Evolutionary conservation across 2,797 vertebrate species (phyloP).

Genomic region (Oceanodroma leucorhoa): DNA sequence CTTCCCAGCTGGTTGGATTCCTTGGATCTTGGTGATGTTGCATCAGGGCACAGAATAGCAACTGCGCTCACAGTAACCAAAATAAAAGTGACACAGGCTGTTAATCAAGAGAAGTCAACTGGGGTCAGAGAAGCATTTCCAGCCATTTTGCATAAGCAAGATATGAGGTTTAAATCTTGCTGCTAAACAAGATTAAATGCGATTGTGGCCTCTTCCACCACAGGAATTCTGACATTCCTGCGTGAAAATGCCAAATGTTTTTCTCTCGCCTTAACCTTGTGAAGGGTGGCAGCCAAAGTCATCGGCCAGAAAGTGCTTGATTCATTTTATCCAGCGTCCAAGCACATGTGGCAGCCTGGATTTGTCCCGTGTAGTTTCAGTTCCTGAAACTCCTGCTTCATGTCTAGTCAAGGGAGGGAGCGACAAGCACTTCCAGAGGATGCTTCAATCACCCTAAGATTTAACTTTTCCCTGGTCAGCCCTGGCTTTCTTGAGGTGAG

Average conservation of each 20-base stretch:
- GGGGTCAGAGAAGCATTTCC: neutral
- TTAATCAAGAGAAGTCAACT: conserved; percentile 4
- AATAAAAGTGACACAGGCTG: conserved; percentile 15
- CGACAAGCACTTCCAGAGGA: neutral
- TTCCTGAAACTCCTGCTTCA: neutral
- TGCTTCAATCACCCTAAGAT: neutral
- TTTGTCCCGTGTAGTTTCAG: neutral
- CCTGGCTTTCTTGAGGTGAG: neutral
- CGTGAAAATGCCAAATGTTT: neutral
- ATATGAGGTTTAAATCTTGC: neutral
- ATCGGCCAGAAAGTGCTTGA: neutral
- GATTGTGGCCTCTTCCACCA: neutral
- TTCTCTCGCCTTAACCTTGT: neutral
- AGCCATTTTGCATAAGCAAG: neutral
- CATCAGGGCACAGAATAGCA: conserved; percentile 20
- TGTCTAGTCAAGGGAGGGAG: neutral
- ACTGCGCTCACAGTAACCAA: neutral
- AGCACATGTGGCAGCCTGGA: neutral
- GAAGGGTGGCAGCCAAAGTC: neutral
- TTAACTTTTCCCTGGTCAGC: neutral
- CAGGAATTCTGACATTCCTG: neutral
- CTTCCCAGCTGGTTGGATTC: neutral
- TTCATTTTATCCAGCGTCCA: neutral
- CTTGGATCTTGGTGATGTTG: neutral
- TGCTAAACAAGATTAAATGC: neutral